Evolutionary conservation across 2,888 invertebrate species (phyloP), one percentile per base, ranked within the genome.

Genomic region (Agonopterix heracliana): DNA sequence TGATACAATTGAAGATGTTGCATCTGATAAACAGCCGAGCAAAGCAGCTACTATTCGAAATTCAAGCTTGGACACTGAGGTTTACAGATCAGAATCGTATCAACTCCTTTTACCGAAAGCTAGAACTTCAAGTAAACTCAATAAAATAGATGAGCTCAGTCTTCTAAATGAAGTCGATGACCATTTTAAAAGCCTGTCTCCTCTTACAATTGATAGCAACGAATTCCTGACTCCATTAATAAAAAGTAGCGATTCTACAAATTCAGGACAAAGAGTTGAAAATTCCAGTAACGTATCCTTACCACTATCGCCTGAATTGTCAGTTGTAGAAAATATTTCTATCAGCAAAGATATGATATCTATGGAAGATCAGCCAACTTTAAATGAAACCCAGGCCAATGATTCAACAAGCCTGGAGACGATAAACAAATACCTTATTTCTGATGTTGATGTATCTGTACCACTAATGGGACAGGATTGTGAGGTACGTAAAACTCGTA

Each of bases 281-380:
- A 80, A 73, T 57, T 82, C 81, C 0, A 86, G 81, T 53, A 81
- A 65, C 50, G 52, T 80, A 0, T 81, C 85, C 1, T 56, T 81
- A 13, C 85, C 85, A 0, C 54, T 73, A 26, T 88, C 87, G 12
- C 87, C 87, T 2, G 86, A 83, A 57, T 55, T 88, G 40, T 87
- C 87, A 3, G 66, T 86, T 9, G 86, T 87, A 3, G 86, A 86
- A 68, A 81, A 80, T 50, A 58, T 88, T 50, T 78, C 83, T 2
- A 48, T 86, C 3, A 74, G 62, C 44, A 78, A 74, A 61, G 76
- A 74, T 34, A 51, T 68, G 5, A 51, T 80, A 4, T 58, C 43
- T 50, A 41, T 57, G 4, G 63, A 62, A 10, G 52, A 62, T n/a
- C 51, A 55, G 40, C 70, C 71, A 0, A 71, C 63, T 44, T 47